Evolutionary conservation across 2,797 vertebrate species (phyloP).

Genomic region (Rhinella marina): DNA sequence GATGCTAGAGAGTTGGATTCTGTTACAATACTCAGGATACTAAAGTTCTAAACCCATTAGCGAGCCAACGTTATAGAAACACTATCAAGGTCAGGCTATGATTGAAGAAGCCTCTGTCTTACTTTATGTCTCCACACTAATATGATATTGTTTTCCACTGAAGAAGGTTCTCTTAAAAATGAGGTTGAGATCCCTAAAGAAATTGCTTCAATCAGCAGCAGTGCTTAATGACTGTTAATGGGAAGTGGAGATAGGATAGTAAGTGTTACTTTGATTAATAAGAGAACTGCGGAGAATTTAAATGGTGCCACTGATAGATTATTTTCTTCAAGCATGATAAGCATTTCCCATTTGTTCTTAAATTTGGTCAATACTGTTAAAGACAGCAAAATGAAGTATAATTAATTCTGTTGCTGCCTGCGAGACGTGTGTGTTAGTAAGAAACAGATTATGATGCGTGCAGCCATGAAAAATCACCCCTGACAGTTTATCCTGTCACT

Average conservation of each 20-base stretch:
- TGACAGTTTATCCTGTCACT: constrained; percentile 68
- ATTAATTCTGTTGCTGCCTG: constrained; percentile 84
- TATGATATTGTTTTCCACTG: constrained; percentile 83
- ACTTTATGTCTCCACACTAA: constrained; percentile 71
- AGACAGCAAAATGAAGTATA: constrained; percentile 87
- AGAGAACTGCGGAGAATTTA: constrained; percentile 86
- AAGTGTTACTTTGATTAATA: constrained; percentile 89
- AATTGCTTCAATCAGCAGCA: constrained; percentile 88
- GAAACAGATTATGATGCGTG: constrained; percentile 76
- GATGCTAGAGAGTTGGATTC: constrained; percentile 21
- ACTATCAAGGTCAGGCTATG: constrained; percentile 81
- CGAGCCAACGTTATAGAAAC: constrained; percentile 69
- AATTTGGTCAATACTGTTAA: constrained; percentile 90
- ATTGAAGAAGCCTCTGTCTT: constrained; percentile 77
- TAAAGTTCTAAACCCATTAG: constrained; percentile 65
- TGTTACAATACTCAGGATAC: constrained; percentile 53
- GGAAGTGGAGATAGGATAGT: constrained; percentile 89
- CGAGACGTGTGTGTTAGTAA: constrained; percentile 76
- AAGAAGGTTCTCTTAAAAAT: constrained; percentile 83
- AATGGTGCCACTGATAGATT: constrained; percentile 88
- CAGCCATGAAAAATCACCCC: constrained; percentile 70
- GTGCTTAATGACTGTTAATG: constrained; percentile 87
- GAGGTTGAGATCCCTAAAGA: constrained; percentile 86
- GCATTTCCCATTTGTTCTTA: constrained; percentile 88
- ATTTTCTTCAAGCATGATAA: constrained; percentile 90